Evolutionary conservation across 2,888 invertebrate genomes (phyloP).

Genomic region (Punctoribates punctum): DNA sequence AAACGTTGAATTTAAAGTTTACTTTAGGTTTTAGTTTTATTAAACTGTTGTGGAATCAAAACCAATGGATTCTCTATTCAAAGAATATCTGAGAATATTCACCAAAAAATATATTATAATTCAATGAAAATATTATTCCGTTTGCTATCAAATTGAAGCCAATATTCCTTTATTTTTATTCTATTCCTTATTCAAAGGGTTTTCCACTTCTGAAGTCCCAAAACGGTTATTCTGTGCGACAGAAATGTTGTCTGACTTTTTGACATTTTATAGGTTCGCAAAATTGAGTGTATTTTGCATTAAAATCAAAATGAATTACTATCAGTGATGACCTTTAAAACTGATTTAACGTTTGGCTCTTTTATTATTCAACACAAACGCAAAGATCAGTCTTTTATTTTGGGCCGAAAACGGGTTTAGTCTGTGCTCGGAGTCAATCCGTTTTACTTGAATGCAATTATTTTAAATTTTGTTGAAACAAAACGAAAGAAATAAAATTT

Average conservation of each 20-base stretch:
- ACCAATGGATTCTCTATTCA: not conserved
- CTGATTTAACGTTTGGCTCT: not conserved
- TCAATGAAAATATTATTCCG: no score
- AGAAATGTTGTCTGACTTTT: not conserved
- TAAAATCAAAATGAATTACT: constrained; percentile 7
- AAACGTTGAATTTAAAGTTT: not conserved
- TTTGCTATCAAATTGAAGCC: no score
- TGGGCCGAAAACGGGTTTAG: not conserved
- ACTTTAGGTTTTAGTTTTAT: not conserved
- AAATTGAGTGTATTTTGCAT: not conserved
- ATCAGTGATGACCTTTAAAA: not conserved
- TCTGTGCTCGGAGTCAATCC: not conserved
- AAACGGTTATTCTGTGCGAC: not conserved
- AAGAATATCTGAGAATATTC: not conserved
- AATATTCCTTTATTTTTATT: no score
- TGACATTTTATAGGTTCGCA: constrained; percentile 11
- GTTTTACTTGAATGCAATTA: not conserved
- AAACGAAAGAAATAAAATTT: no score
- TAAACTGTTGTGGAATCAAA: constrained; percentile 5
- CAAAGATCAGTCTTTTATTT: not conserved
- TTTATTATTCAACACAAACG: constrained; percentile 13
- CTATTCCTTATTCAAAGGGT: no score
- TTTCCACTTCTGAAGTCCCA: no score
- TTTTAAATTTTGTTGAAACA: not conserved
- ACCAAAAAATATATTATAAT: no score